Percentiles rank a stretch among this genome's conserved stretches.
phyloP scores from a whole-genome alignment of 1,140 invertebrate species.

The Lamellibrachia luymesi region DNA sequence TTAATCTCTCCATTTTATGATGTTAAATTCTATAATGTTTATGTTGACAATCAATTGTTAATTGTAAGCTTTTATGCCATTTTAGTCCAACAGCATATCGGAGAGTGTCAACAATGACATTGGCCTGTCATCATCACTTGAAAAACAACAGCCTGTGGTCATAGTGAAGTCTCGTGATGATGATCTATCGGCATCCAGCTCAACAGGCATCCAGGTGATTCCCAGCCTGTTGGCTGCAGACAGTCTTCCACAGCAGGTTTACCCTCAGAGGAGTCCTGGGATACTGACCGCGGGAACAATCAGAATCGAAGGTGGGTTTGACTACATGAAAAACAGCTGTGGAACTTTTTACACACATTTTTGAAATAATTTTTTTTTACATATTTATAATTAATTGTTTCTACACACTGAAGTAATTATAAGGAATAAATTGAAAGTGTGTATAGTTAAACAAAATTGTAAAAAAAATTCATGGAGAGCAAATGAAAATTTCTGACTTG shows the following conservation, averaged over 20 bases:
- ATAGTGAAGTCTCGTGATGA: not conserved
- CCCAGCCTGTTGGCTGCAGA: not conserved
- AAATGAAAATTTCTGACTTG: too few relatives aligned
- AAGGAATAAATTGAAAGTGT: too few relatives aligned
- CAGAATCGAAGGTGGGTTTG: not conserved
- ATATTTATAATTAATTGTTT: too few relatives aligned
- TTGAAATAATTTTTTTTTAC: too few relatives aligned
- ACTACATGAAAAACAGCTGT: too few relatives aligned
- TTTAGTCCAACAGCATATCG: not conserved
- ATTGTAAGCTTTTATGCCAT: not conserved
- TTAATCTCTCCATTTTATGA: too few relatives aligned
- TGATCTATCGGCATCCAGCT: not conserved
- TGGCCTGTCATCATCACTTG: not conserved
- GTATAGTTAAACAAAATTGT: too few relatives aligned
- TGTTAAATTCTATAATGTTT: too few relatives aligned
- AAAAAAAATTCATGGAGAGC: too few relatives aligned
- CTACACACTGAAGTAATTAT: too few relatives aligned
- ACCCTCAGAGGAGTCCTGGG: not conserved
- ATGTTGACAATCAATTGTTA: not conserved
- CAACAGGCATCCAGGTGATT: not conserved
- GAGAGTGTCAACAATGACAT: not conserved
- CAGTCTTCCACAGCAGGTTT: not conserved
- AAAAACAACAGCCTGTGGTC: not conserved
- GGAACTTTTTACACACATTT: too few relatives aligned
- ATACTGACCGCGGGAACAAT: not conserved